A percentile compares a stretch with the other conserved stretches of the same genome.
Evolutionary conservation across 2,113 vertebrate species (phyloP).

Genomic region (Osmerus eperlanus): DNA sequence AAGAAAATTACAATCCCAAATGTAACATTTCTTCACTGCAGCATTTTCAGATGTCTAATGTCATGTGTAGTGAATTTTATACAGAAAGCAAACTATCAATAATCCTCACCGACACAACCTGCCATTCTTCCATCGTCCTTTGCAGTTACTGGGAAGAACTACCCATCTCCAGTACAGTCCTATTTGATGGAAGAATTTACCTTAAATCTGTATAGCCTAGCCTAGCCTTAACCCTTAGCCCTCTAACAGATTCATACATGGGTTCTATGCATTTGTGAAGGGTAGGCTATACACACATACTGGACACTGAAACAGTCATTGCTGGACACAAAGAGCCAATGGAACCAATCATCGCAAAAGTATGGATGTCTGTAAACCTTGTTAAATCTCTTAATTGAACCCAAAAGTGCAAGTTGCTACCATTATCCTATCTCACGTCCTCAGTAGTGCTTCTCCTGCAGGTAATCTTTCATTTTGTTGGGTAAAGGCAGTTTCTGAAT

Average conservation of each 20-base stretch:
- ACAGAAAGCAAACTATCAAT: not conserved
- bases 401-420: slow-evolving; percentile 93
- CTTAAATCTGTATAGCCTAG: no score
- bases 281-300: slow-evolving; percentile 54
- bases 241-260: slow-evolving; percentile 32
- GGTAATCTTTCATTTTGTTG: slow-evolving; percentile 99
- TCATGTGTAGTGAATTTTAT: not conserved
- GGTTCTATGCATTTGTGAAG: slow-evolving; percentile 40
- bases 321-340: slow-evolving; percentile 56
- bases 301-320: slow-evolving; percentile 48
- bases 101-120: not conserved
- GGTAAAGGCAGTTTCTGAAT: slow-evolving; percentile 99
- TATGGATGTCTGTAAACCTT: slow-evolving; percentile 88
- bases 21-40: slow-evolving; percentile 3
- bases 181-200: no score
- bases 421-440: slow-evolving; percentile 65
- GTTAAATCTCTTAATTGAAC: slow-evolving; percentile 79
- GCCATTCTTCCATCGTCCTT: not conserved
- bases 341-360: slow-evolving; percentile 78
- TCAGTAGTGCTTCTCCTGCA: slow-evolving; percentile 99
- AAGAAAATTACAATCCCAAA: not conserved
- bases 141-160: not conserved
- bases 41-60: slow-evolving; percentile 5
- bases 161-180: not conserved
- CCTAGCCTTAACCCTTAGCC: no score